Conservation (phyloP, 2,797 vertebrate genomes). For the Brachyrhaphis roseni region DNA sequence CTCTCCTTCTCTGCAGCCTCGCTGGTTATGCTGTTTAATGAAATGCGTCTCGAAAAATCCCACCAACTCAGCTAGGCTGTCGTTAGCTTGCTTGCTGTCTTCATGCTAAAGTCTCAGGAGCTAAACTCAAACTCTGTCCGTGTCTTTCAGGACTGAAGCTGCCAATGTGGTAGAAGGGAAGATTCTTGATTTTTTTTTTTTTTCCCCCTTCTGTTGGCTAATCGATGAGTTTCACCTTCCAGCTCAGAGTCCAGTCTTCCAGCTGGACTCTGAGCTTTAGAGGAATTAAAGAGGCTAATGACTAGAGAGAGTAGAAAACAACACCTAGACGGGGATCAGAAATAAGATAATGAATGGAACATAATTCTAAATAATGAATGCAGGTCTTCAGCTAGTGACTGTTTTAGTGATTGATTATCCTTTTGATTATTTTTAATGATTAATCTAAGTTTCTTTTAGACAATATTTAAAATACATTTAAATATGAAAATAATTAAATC, state of each 20-base stretch:
- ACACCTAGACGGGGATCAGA: neutral
- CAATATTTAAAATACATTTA: neutral
- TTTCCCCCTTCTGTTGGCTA: neutral
- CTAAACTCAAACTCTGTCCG: neutral
- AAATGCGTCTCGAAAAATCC: slow-evolving; percentile 3
- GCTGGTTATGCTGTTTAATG: slow-evolving; percentile 2
- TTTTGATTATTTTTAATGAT: neutral
- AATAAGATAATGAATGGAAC: neutral
- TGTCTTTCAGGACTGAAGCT: neutral
- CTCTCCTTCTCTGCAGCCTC: slow-evolving; percentile 6
- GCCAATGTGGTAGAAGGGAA: neutral
- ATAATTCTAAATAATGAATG: neutral
- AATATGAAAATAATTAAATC: neutral
- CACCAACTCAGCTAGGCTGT: neutral
- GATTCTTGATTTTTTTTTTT: neutral
- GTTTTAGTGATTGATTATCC: neutral
- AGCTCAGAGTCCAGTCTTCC: no score
- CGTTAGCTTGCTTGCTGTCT: neutral
- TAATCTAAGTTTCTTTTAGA: neutral
- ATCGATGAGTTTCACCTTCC: slow-evolving; percentile 2
- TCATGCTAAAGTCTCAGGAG: neutral
- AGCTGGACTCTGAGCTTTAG: neutral
- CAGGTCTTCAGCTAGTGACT: neutral
- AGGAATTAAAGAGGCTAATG: neutral
- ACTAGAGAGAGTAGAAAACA: neutral